Base-by-base conservation (phyloP, 2,888 invertebrate species). In the Zootermopsis nevadensis region DNA sequence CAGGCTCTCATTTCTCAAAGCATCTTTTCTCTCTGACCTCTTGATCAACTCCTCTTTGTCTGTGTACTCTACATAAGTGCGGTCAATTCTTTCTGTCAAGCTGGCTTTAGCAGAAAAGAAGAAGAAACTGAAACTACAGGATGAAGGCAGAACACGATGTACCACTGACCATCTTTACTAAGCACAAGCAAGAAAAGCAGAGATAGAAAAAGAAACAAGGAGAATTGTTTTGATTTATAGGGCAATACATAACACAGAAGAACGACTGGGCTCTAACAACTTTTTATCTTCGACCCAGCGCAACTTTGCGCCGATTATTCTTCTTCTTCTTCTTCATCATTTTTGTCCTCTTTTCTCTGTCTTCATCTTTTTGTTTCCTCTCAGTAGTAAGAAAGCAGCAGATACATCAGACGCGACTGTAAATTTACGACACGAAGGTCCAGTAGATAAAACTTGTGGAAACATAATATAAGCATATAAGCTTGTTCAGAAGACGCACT, bases 181-280 rank as follows among this genome's bases (percentile, higher is more conserved):
- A 48, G 77, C 27, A 31, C 42, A 42, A 31, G 76, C 33, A 30
- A 72, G 31, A 31, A 35, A 35, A 19, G 24, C 33, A 42, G 76
- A 35, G 35, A 35, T 7, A 33, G 53, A 33, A 31, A 30, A 35
- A 66, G 66, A 79, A 79, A 79, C 60, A 79, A 66, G 66, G 35
- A 66, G 79, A 82, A 77, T 53, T 66, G 82, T 83, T 84, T 83
- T 84, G 84, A 84, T 84, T 84, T 84, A 84, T 84, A 82, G 84
- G 77, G 82, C 84, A 80, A 84, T 84, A 82, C 84, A 84, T 84
- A 84, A 84, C 86, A 85, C 82, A 86, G 82, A 48, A 66, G 80
- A 76, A 72, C 60, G 55, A 60, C 24, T 2, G 15, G n/a, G 60
- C 60, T 66, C 22, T 38, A 66, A 82, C 82, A 82, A 82, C 74